Evolutionary conservation across 2,113 vertebrate species (phyloP).

Genomic region (Gasterosteus aculeatus): DNA sequence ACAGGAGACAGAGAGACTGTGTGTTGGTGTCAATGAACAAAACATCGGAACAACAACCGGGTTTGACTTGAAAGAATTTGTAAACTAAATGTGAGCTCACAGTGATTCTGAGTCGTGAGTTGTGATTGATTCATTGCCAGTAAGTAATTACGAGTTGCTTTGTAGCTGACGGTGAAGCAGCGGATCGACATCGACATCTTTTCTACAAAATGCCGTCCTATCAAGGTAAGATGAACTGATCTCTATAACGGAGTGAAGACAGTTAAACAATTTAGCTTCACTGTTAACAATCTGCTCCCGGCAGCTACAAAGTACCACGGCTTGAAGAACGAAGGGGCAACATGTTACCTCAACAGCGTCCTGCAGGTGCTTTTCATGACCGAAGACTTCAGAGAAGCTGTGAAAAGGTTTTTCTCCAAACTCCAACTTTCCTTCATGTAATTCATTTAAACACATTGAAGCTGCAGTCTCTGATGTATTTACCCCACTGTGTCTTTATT

Average conservation of each 20-base stretch:
- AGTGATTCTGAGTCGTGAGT: too few species aligned
- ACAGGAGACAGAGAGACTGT: too few species aligned
- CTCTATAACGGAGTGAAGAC: background rate
- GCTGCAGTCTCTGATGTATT: too few species aligned
- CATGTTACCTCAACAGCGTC: constrained; percentile 77
- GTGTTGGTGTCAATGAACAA: background rate
- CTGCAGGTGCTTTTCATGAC: constrained; percentile 76
- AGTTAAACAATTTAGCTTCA: too few species aligned
- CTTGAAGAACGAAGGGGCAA: constrained; percentile 63
- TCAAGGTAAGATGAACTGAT: constrained; percentile 6
- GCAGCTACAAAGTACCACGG: constrained; percentile 30
- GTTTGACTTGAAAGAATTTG: too few species aligned
- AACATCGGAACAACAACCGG: background rate
- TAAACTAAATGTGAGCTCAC: too few species aligned
- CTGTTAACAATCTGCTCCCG: background rate
- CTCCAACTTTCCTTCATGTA: too few species aligned
- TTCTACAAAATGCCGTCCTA: rapidly evolving
- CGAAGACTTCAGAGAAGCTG: constrained; percentile 62
- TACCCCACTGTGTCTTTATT: background rate
- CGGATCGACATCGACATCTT: rapidly evolving
- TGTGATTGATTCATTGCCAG: background rate
- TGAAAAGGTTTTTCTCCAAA: constrained; percentile 50
- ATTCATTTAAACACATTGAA: too few species aligned
- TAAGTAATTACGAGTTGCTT: background rate
- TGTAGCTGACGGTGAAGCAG: background rate